Conservation (phyloP, 2,113 vertebrate genomes). For the Leptodactylus fuscus region DNA sequence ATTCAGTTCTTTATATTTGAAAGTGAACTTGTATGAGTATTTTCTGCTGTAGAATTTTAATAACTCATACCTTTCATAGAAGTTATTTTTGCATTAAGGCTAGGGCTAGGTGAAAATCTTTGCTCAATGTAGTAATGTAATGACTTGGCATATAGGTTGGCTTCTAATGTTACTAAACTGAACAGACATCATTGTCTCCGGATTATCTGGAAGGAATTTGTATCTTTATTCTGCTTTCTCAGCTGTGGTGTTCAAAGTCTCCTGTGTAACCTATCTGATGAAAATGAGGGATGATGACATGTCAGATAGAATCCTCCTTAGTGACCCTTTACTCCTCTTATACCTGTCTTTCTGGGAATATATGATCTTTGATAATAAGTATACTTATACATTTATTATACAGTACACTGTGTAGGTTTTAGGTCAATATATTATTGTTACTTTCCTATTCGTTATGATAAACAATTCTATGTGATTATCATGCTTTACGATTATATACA, state of each 20-base stretch:
- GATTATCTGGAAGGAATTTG: too few relatives aligned
- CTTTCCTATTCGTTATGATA: background rate
- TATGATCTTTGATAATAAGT: background rate
- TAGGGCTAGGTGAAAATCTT: too few relatives aligned
- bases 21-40: background rate
- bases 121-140: too few relatives aligned
- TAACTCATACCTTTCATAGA: background rate
- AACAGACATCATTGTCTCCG: too few relatives aligned
- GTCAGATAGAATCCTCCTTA: too few relatives aligned
- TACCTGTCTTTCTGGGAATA: background rate
- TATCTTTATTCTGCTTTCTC: too few relatives aligned
- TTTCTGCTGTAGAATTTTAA: background rate
- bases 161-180: too few relatives aligned
- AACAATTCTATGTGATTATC: background rate
- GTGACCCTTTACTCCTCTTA: too few relatives aligned
- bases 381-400: background rate
- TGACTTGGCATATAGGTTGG: too few relatives aligned
- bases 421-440: slow-evolving; percentile 10
- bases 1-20: background rate
- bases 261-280: too few relatives aligned
- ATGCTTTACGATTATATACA: background rate
- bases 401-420: background rate
- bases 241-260: too few relatives aligned
- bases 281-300: too few relatives aligned
- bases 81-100: background rate